Percentiles rank a stretch among this genome's conserved stretches.
These are phyloP conservation scores for Aramus guarauna DNA, from an alignment of 2,113 vertebrate species.

Conservation along the genomic window DNA sequence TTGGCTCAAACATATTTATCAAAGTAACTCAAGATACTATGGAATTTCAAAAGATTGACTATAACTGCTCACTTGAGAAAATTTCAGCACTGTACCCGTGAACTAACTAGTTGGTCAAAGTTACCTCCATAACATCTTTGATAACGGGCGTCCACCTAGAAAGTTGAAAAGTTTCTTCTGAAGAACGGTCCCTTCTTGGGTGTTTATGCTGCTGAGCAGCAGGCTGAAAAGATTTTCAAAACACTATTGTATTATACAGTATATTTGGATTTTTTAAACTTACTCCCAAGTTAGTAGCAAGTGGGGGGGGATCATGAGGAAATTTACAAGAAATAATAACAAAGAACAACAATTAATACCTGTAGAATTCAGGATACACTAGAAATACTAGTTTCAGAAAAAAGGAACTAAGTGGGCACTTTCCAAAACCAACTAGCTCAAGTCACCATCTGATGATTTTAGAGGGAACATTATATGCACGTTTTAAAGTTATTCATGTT, in stretches of 20 bases:
- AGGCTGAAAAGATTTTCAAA: conserved; percentile 20
- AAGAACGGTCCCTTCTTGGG: conserved; percentile 82
- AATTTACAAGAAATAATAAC: not conserved
- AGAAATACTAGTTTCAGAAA: not conserved
- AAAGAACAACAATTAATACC: not conserved
- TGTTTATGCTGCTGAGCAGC: conserved; percentile 73
- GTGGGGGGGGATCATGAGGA: not conserved
- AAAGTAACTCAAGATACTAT: not conserved
- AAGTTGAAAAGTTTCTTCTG: conserved; percentile 89
- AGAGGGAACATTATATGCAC: not conserved
- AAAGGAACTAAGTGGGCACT: not conserved
- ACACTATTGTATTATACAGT: not conserved
- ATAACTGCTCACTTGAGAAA: not conserved
- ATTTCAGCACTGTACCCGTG: not conserved
- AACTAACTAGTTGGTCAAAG: not conserved
- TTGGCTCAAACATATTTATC: not conserved
- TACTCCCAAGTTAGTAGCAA: not conserved
- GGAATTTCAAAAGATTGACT: not conserved
- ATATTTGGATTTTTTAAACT: not conserved
- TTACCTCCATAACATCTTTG: conserved; percentile 96
- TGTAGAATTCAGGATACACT: not conserved
- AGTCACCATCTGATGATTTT: not conserved
- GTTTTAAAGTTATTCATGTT: not conserved
- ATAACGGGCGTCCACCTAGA: conserved; percentile 94
- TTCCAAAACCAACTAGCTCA: not conserved